A percentile compares a stretch with the other conserved stretches of the same genome.
These are phyloP conservation scores for Poecile montanus DNA, from an alignment of 2,797 vertebrate species.

Conservation along the genomic window DNA sequence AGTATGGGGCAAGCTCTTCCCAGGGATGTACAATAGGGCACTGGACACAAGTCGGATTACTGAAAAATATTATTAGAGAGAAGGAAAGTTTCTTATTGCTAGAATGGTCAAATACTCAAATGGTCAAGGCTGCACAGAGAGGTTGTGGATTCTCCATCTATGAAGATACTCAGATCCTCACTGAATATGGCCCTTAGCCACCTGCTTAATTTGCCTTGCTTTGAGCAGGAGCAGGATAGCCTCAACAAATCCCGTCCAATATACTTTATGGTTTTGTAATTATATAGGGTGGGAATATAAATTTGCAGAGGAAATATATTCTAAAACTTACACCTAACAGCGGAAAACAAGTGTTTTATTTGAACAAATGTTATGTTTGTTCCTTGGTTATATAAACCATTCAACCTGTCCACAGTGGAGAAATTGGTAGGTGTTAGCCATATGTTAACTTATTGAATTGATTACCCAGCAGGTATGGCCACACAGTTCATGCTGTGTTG, in stretches of 20 bases:
- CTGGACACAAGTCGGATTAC: background rate
- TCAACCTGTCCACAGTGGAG: background rate
- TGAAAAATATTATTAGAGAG: background rate
- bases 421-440: background rate
- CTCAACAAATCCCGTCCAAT: background rate
- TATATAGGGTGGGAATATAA: background rate
- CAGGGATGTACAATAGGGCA: background rate
- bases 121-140: rapidly evolving
- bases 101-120: background rate
- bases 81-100: background rate
- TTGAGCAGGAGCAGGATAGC: background rate
- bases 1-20: background rate
- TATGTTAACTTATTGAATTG: rapidly evolving
- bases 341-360: background rate
- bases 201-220: background rate
- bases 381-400: background rate
- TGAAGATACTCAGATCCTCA: background rate
- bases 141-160: background rate
- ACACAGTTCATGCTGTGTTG: background rate
- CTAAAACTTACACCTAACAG: background rate
- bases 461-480: background rate
- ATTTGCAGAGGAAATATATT: background rate
- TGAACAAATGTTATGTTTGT: background rate
- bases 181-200: background rate
- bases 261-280: background rate